phyloP scores from a whole-genome alignment of 2,888 invertebrate genomes.

The Ectobius pallidus region DNA sequence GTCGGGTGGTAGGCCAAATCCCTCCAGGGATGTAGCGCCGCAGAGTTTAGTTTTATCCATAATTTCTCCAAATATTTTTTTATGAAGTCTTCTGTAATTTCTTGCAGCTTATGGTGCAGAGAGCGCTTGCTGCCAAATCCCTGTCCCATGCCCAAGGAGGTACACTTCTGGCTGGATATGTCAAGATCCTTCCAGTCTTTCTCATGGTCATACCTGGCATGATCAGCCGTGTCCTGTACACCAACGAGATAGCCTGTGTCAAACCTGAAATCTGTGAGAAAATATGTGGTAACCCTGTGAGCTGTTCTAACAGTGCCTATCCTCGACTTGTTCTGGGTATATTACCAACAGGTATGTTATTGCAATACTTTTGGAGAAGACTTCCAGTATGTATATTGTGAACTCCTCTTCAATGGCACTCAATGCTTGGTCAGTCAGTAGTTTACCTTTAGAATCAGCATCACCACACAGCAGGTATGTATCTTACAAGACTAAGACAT shows the following conservation, averaged over 20 bases:
- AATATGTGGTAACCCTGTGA: constrained; percentile 21
- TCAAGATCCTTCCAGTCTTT: constrained; percentile 22
- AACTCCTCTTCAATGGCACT: too few relatives aligned
- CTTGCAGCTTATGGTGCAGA: constrained; percentile 16
- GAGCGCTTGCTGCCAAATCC: constrained; percentile 18
- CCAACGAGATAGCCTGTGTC: constrained; percentile 21
- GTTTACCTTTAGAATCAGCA: too few relatives aligned
- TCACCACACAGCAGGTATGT: too few relatives aligned
- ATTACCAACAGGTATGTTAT: constrained; percentile 21
- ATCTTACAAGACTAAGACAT: too few relatives aligned
- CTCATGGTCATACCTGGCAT: constrained; percentile 18
- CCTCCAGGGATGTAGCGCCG: too few relatives aligned
- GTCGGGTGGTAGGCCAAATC: too few relatives aligned
- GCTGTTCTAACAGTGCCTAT: constrained; percentile 30
- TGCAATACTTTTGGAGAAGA: background rate
- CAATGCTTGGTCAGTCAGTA: too few relatives aligned
- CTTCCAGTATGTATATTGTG: background rate
- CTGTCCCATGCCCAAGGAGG: constrained; percentile 26
- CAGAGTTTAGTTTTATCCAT: too few relatives aligned
- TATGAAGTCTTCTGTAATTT: too few relatives aligned
- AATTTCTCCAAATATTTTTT: too few relatives aligned
- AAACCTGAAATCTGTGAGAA: constrained; percentile 26
- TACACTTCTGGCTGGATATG: constrained; percentile 21
- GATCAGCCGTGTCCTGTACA: constrained; percentile 19
- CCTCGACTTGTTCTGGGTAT: constrained; percentile 21